Evolutionary conservation across 2,113 vertebrate species (phyloP).

Genomic region (Ploceus nigricollis): DNA sequence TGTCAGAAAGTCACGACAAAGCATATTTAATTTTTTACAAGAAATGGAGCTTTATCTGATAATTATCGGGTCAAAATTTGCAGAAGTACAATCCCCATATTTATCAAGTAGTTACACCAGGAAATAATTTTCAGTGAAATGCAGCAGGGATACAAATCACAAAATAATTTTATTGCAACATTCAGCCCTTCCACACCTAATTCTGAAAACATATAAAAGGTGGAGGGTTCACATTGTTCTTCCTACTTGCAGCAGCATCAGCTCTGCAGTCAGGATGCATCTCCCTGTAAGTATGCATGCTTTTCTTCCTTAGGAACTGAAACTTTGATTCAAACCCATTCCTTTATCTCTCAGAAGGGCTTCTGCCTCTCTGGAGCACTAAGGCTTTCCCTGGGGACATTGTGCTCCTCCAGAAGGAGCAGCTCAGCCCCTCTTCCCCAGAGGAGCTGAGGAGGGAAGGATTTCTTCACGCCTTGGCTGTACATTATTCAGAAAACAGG

Average conservation of each 20-base stretch:
- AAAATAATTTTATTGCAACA: not conserved
- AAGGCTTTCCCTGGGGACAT: too few relatives aligned
- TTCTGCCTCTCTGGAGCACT: not conserved
- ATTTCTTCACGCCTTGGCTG: too few relatives aligned
- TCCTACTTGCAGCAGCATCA: not conserved
- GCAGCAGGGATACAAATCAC: not conserved
- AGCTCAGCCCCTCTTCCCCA: too few relatives aligned
- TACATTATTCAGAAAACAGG: too few relatives aligned
- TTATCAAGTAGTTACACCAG: not conserved
- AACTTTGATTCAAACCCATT: not conserved
- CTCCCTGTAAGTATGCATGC: conserved; percentile 8
- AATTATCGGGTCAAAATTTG: not conserved
- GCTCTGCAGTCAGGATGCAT: conserved; percentile 38
- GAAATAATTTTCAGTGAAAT: not conserved
- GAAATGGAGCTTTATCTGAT: not conserved
- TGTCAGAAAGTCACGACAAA: not conserved
- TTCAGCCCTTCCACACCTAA: not conserved
- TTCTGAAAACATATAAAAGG: not conserved
- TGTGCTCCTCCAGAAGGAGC: too few relatives aligned
- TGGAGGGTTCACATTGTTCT: not conserved
- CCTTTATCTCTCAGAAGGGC: not conserved
- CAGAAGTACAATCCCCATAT: not conserved
- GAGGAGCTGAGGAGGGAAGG: too few relatives aligned
- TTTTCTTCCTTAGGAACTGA: not conserved
- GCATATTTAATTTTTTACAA: not conserved